phyloP scores from a whole-genome alignment of 2,888 invertebrate genomes.

The Drosophila atripex region DNA sequence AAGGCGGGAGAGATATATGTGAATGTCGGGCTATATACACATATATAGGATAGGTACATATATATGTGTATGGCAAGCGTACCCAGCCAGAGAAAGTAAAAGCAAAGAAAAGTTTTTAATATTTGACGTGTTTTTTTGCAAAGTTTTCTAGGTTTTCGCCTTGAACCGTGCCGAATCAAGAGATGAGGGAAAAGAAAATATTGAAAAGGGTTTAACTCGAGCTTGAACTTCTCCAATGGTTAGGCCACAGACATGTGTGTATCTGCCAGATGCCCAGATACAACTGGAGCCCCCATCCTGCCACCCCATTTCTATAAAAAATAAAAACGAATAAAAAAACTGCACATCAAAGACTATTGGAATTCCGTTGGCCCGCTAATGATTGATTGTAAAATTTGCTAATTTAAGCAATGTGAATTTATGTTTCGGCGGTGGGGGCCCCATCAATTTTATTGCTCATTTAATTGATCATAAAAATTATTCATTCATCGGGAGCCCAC shows the following conservation, averaged over 20 bases:
- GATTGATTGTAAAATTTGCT: conserved; percentile 76
- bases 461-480: conserved; percentile 76
- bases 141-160: conserved; percentile 40
- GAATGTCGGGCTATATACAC: conserved; percentile 21
- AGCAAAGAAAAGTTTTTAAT: conserved; percentile 75
- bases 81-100: conserved; percentile 64
- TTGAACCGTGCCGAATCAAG: conserved; percentile 60
- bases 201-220: conserved; percentile 80
- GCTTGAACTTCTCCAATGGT: conserved; percentile 69
- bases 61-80: conserved; percentile 24
- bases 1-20: conserved; percentile 25
- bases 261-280: conserved; percentile 20
- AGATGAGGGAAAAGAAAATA: conserved; percentile 64
- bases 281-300: background rate
- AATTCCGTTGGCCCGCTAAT: conserved; percentile 60
- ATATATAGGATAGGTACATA: background rate
- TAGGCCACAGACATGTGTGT: conserved; percentile 60
- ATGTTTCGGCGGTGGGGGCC: conserved; percentile 52
- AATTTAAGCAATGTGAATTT: conserved; percentile 74
- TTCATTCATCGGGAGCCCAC: conserved; percentile 64
- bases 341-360: conserved; percentile 70
- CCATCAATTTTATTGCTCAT: conserved; percentile 74
- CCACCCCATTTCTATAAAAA: conserved; percentile 9
- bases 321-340: conserved; percentile 7
- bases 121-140: conserved; percentile 69